Conservation (phyloP, 35 echinoderm and acorn worm genomes). For the Lytechinus pictus region DNA sequence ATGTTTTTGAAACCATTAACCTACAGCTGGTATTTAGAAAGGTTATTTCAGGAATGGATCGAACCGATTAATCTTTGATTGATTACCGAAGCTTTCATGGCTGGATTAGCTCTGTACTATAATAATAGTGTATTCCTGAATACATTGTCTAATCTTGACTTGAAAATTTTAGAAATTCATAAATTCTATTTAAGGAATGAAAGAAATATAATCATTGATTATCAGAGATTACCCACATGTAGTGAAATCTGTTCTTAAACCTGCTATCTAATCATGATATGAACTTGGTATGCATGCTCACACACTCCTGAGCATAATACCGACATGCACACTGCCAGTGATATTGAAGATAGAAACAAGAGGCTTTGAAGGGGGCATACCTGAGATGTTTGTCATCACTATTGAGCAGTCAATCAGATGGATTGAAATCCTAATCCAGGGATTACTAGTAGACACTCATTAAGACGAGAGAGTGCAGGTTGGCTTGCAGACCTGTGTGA, state of each 20-base stretch:
- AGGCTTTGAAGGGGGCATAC: background rate
- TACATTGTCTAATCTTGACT: background rate
- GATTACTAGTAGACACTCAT: slow-evolving; percentile 20
- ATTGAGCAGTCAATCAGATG: background rate
- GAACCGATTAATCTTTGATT: background rate
- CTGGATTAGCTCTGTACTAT: background rate
- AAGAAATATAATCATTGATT: background rate
- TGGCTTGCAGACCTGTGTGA: background rate
- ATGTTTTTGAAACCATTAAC: background rate
- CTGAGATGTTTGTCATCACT: slow-evolving; percentile 32
- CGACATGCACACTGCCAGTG: background rate
- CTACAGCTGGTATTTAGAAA: background rate
- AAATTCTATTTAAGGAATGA: background rate
- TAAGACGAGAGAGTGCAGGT: background rate
- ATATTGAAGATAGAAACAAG: background rate
- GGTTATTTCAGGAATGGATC: background rate
- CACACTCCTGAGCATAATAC: background rate
- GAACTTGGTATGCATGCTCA: slow-evolving; percentile 12
- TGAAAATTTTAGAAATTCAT: background rate
- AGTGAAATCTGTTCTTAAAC: background rate
- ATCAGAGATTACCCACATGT: background rate
- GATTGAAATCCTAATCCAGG: slow-evolving; percentile 8
- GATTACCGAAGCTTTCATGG: background rate
- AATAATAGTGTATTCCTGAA: background rate
- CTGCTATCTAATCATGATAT: background rate